phyloP scores from a whole-genome alignment of 2,113 vertebrate species.

The Procavia capensis region DNA sequence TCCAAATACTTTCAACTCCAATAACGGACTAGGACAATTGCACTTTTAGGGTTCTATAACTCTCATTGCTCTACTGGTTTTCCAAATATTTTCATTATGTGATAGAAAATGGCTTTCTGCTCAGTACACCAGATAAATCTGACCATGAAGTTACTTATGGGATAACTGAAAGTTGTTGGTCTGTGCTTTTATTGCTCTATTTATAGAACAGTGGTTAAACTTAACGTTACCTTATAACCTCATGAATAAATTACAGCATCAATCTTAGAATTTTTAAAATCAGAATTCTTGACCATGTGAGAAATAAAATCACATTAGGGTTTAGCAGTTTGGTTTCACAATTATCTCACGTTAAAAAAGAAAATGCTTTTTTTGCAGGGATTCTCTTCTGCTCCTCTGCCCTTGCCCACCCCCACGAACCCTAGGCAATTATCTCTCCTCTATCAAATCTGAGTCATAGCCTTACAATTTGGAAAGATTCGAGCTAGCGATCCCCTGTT shows the following conservation, averaged over 20 bases:
- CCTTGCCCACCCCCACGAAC: background rate
- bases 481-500: background rate
- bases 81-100: constrained; percentile 89
- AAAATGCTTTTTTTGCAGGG: constrained; percentile 5
- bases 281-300: constrained; percentile 55
- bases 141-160: constrained; percentile 86
- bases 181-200: constrained; percentile 90
- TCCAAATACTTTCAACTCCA: constrained; percentile 65
- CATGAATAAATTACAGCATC: constrained; percentile 87
- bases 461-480: background rate
- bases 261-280: constrained; percentile 82
- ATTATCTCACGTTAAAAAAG: constrained; percentile 31
- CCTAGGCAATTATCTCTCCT: background rate
- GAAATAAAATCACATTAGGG: constrained; percentile 63
- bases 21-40: constrained; percentile 79
- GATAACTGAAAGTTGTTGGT: constrained; percentile 77
- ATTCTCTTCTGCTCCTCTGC: background rate
- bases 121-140: constrained; percentile 86
- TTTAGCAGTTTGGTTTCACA: constrained; percentile 52
- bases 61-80: constrained; percentile 79
- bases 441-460: constrained; percentile 4
- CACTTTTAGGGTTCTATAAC: constrained; percentile 81
- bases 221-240: constrained; percentile 86
- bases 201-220: constrained; percentile 85
- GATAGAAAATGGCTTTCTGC: constrained; percentile 88